phyloP scores from a whole-genome alignment of 2,797 vertebrate genomes.

The Myiotriccus ornatus region DNA sequence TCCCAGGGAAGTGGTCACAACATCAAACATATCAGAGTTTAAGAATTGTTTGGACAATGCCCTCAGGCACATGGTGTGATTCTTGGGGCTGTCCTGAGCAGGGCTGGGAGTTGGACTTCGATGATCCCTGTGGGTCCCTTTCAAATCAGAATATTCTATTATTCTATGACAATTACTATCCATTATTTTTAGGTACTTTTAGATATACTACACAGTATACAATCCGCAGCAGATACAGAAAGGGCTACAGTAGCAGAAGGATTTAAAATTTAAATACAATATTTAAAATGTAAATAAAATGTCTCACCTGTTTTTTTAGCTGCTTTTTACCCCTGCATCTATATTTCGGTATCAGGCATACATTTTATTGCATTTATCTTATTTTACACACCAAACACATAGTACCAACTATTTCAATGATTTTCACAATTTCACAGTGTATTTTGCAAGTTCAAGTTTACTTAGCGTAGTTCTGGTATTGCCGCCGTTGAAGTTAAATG shows the following conservation, averaged over 20 bases:
- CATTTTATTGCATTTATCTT: neutral
- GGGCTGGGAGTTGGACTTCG: rapidly evolving
- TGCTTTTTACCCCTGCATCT: neutral
- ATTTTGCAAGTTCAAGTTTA: neutral
- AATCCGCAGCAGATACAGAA: neutral
- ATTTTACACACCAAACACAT: neutral
- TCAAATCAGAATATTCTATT: neutral
- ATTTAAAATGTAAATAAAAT: neutral
- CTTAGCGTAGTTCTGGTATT: neutral
- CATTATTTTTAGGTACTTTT: neutral
- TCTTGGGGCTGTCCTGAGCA: neutral
- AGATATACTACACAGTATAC: neutral
- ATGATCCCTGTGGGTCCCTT: neutral
- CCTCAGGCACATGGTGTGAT: neutral
- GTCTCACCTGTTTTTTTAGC: neutral
- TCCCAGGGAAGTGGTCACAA: neutral
- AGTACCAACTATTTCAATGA: neutral
- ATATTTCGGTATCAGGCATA: neutral
- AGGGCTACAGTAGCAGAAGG: neutral
- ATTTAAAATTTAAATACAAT: neutral
- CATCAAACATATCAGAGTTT: neutral
- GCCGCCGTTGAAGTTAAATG: neutral
- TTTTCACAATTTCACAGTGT: neutral
- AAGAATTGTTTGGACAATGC: neutral
- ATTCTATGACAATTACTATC: neutral